Evolutionary conservation across 2,797 vertebrate species (phyloP).

Genomic region (Catostomus latipinnis): DNA sequence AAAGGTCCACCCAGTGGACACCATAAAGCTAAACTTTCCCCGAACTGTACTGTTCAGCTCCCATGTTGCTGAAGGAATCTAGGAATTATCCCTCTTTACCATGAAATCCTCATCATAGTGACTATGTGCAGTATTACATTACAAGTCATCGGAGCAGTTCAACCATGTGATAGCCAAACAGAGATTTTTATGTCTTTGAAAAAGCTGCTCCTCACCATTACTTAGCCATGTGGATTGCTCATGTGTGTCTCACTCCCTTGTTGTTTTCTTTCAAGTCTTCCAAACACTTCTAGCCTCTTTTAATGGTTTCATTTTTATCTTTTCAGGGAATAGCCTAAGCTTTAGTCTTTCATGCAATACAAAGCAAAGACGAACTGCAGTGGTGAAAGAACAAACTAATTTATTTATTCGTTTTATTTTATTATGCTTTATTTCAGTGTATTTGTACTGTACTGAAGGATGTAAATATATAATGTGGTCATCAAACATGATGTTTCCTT

Average conservation of each 20-base stretch:
- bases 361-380: conserved; percentile 86
- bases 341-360: conserved; percentile 92
- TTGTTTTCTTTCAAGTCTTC: conserved; percentile 88
- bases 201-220: conserved; percentile 80
- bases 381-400: conserved; percentile 73
- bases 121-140: conserved; percentile 82
- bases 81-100: conserved; percentile 76
- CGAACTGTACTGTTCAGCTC: conserved; percentile 78
- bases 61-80: conserved; percentile 79
- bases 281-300: conserved; percentile 83
- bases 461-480: conserved; percentile 83
- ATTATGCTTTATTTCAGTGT: conserved; percentile 62
- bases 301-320: conserved; percentile 77
- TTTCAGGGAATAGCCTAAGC: conserved; percentile 91
- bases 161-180: conserved; percentile 77
- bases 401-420: conserved; percentile 64
- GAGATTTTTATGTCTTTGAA: conserved; percentile 65
- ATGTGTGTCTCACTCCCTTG: conserved; percentile 83
- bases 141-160: conserved; percentile 80
- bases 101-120: conserved; percentile 71
- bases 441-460: conserved; percentile 80
- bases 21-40: conserved; percentile 74
- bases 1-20: conserved; percentile 92
- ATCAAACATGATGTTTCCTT: conserved; percentile 84
- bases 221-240: conserved; percentile 40